phyloP scores from a whole-genome alignment of 2,797 vertebrate genomes.

The Rhynchotus rufescens region DNA sequence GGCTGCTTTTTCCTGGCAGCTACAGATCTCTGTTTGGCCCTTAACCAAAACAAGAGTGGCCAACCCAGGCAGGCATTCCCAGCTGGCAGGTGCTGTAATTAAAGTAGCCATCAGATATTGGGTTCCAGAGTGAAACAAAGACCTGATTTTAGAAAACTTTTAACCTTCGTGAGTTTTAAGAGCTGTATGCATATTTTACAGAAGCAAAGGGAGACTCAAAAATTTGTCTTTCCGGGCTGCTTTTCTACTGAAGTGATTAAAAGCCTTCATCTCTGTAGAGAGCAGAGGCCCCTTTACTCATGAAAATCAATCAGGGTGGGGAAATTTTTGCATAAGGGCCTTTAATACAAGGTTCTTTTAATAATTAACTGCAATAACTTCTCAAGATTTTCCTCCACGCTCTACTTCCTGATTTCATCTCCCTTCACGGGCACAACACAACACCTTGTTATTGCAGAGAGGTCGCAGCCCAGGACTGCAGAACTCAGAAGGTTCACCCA shows the following conservation, averaged over 20 bases:
- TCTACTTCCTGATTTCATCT: background rate
- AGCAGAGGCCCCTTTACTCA: background rate
- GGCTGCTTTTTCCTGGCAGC: background rate
- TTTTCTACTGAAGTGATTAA: background rate
- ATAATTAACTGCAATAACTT: background rate
- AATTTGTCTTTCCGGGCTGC: background rate
- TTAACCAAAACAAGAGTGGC: background rate
- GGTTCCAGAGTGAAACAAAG: background rate
- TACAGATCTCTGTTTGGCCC: background rate
- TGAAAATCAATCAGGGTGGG: background rate
- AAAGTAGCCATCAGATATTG: background rate
- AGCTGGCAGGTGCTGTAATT: background rate
- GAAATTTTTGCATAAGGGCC: background rate
- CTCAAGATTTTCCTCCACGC: background rate
- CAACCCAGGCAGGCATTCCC: background rate
- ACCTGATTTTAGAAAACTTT: background rate
- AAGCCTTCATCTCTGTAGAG: background rate
- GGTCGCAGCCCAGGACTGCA: background rate
- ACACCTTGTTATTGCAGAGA: background rate
- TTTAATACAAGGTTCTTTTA: background rate
- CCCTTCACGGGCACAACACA: background rate
- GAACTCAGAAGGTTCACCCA: background rate
- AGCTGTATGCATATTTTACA: background rate
- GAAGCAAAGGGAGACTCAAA: background rate
- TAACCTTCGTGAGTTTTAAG: background rate